Evolutionary conservation across 2,888 invertebrate genomes (phyloP).

Genomic region (Mycogona germanica): DNA sequence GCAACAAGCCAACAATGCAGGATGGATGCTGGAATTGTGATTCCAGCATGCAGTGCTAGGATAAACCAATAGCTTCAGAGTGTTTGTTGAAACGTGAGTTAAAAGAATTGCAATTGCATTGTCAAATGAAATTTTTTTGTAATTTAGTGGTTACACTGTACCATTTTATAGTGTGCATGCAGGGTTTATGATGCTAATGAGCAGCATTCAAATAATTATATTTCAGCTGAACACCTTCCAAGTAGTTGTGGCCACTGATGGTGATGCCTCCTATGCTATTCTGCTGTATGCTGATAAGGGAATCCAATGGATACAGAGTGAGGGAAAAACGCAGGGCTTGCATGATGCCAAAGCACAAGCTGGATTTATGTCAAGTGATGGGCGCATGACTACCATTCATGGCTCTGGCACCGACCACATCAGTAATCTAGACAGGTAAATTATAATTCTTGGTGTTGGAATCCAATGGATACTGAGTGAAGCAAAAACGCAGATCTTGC

Average conservation of each 20-base stretch:
- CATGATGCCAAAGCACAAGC: constrained; percentile 88
- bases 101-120: too few relatives aligned
- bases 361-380: constrained; percentile 77
- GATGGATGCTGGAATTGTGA: too few relatives aligned
- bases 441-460: constrained; percentile 42
- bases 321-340: constrained; percentile 50
- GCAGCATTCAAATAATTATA: too few relatives aligned
- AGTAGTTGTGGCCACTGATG: constrained; percentile 57
- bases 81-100: too few relatives aligned
- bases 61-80: too few relatives aligned
- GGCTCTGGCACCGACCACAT: constrained; percentile 89
- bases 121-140: too few relatives aligned
- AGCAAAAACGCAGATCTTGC: constrained; percentile 51
- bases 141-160: too few relatives aligned
- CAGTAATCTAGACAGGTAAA: constrained; percentile 50
- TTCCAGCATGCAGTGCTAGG: too few relatives aligned
- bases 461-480: constrained; percentile 87
- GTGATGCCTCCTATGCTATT: constrained; percentile 67
- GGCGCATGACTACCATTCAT: constrained; percentile 56
- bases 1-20: too few relatives aligned
- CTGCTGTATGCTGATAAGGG: constrained; percentile 76
- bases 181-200: too few relatives aligned
- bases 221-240: constrained; percentile 72
- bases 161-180: too few relatives aligned
- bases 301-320: constrained; percentile 84